Percentiles rank a stretch among this genome's conserved stretches.
These are phyloP conservation scores for Nyctereutes procyonoides DNA, from an alignment of 2,113 vertebrate species.

Conservation along the genomic window DNA sequence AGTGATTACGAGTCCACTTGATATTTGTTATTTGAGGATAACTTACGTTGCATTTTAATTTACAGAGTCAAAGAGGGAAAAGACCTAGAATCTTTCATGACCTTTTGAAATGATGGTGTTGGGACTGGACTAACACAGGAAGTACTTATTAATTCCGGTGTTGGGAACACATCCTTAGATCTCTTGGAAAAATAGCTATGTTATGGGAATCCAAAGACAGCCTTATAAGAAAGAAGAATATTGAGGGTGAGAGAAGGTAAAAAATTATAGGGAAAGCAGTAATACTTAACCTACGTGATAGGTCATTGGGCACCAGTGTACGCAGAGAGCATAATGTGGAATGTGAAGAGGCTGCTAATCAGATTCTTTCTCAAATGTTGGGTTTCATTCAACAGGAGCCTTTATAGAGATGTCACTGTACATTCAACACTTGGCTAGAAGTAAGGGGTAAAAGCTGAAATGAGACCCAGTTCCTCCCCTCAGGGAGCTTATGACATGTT, in stretches of 20 bases:
- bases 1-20: slow-evolving; percentile 13
- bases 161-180: background rate
- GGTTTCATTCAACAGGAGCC: background rate
- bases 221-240: background rate
- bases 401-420: background rate
- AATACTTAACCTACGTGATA: too few relatives aligned
- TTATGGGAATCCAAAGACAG: background rate
- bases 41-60: background rate
- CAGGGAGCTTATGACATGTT: background rate
- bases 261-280: background rate
- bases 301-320: background rate
- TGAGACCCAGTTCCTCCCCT: background rate
- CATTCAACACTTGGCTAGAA: background rate
- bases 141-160: background rate
- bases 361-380: background rate
- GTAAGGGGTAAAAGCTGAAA: background rate
- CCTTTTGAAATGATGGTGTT: slow-evolving; percentile 25
- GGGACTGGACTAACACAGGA: background rate
- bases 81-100: background rate
- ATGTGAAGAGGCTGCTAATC: background rate
- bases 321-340: background rate
- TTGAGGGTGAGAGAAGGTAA: background rate
- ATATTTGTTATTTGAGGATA: slow-evolving; percentile 19
- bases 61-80: background rate
- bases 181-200: background rate